phyloP scores from a whole-genome alignment of 2,888 invertebrate species.

The Actias luna region DNA sequence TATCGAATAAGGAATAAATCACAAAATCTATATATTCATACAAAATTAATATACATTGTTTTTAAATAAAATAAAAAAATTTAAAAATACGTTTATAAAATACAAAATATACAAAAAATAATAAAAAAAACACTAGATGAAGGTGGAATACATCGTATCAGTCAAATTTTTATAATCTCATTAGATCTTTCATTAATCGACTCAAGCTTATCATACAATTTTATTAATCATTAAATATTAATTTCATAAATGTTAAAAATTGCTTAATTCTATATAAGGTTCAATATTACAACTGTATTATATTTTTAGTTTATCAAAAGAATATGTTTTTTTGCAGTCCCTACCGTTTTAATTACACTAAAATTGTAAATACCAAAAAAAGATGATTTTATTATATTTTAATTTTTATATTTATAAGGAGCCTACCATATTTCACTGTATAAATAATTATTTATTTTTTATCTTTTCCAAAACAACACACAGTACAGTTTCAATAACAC shows the following conservation, averaged over 20 bases:
- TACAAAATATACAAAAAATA: conserved; percentile 42
- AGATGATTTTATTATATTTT: too few species aligned
- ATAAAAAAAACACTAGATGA: conserved; percentile 38
- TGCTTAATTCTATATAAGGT: background rate
- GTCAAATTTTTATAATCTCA: conserved; percentile 29
- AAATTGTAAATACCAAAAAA: too few species aligned
- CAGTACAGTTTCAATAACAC: background rate
- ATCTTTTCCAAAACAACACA: background rate
- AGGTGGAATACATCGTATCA: conserved; percentile 42
- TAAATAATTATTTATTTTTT: background rate
- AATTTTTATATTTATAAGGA: background rate
- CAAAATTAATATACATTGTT: conserved; percentile 22
- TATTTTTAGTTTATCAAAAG: background rate
- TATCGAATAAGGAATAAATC: background rate
- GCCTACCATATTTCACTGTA: background rate
- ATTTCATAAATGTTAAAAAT: background rate
- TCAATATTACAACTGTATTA: background rate
- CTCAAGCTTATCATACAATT: background rate
- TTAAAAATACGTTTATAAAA: conserved; percentile 21
- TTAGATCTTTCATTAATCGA: conserved; percentile 22
- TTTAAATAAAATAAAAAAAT: background rate
- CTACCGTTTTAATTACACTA: too few species aligned
- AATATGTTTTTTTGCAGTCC: background rate
- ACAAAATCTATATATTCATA: conserved; percentile 30
- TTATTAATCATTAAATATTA: background rate